phyloP scores from a whole-genome alignment of 2,888 invertebrate genomes.

The Pseudeuparius sepicola region DNA sequence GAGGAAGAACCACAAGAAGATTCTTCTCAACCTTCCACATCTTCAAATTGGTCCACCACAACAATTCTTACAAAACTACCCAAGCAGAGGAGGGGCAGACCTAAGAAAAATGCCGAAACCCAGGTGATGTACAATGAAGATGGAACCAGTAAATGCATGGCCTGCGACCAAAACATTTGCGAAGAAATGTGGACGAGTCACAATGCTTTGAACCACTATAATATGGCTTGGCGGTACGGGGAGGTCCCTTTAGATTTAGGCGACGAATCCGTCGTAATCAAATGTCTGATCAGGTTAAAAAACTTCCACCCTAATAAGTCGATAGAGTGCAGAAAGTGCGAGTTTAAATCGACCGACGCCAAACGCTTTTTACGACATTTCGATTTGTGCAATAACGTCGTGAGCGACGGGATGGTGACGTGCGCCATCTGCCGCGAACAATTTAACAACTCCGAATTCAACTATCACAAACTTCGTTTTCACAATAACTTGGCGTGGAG shows the following conservation, averaged over 20 bases:
- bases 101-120: too few species aligned
- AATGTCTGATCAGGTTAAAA: too few species aligned
- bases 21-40: too few species aligned
- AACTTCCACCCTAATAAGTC: neutral
- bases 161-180: conserved; percentile 39
- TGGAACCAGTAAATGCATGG: conserved; percentile 35
- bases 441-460: conserved; percentile 39
- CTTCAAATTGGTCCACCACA: too few species aligned
- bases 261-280: too few species aligned
- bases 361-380: conserved; percentile 19
- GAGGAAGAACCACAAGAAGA: too few species aligned
- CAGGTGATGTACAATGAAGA: too few species aligned
- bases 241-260: conserved; percentile 42
- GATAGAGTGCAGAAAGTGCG: conserved; percentile 17
- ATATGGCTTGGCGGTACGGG: conserved; percentile 48
- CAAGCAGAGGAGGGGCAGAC: too few species aligned
- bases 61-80: too few species aligned
- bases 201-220: conserved; percentile 44
- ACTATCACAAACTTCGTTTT: conserved; percentile 40
- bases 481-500: conserved; percentile 52
- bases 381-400: conserved; percentile 22
- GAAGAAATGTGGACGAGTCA: conserved; percentile 43
- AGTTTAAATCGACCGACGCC: conserved; percentile 5
- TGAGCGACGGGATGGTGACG: conserved; percentile 26
- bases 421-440: conserved; percentile 43